A percentile compares a stretch with the other conserved stretches of the same genome.
These are phyloP conservation scores for Dipodomys stephensi DNA, from an alignment of 2,113 vertebrate species.

Conservation along the genomic window DNA sequence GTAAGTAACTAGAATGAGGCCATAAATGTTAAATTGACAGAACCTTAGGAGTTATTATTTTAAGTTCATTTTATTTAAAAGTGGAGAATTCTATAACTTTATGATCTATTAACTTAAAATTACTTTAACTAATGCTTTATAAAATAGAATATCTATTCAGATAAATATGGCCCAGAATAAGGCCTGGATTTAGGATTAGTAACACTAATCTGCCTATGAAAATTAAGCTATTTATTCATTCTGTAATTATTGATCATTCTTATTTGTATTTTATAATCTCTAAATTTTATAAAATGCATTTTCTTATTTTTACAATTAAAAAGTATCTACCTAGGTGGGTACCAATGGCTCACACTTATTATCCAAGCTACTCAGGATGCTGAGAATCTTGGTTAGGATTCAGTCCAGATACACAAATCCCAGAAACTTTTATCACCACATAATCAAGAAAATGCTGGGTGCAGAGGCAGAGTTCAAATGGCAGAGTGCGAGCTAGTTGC, in stretches of 20 bases:
- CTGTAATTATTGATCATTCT: neutral
- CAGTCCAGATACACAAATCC: too few relatives aligned
- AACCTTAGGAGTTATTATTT: neutral
- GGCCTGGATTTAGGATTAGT: neutral
- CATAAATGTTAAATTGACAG: neutral
- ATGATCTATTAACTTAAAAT: neutral
- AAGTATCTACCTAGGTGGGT: neutral
- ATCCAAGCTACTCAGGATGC: too few relatives aligned
- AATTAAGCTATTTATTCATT: neutral
- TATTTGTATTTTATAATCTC: neutral
- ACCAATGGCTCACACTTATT: too few relatives aligned
- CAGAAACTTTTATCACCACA: too few relatives aligned
- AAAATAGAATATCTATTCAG: neutral
- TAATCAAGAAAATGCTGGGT: too few relatives aligned
- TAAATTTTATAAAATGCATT: conserved; percentile 29
- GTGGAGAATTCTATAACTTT: neutral
- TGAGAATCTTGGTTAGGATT: too few relatives aligned
- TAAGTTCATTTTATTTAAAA: neutral
- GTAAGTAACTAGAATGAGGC: neutral
- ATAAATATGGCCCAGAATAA: neutral
- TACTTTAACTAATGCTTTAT: neutral
- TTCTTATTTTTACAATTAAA: neutral
- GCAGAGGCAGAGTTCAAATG: too few relatives aligned
- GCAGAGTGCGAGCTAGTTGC: too few relatives aligned
- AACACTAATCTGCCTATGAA: neutral